Base-by-base conservation (phyloP, 2,888 invertebrate species). In the Tipula lateralis region DNA sequence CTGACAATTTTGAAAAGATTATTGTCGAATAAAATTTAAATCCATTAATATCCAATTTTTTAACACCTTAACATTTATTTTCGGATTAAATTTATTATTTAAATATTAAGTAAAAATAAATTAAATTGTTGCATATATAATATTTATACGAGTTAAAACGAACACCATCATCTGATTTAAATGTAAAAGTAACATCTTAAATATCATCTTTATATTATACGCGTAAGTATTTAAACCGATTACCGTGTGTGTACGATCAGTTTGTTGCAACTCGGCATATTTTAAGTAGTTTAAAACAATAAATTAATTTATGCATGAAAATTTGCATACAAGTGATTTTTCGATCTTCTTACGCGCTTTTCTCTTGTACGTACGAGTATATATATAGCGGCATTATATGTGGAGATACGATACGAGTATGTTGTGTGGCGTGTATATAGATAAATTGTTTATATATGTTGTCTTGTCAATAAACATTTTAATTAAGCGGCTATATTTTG, bases 201-300 rank as follows among this genome's bases (percentile, higher is more conserved):
- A 24, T 24, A 66, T 66, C n/a, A n/a, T 44, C 44, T 66, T 66
- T n/a, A n/a, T n/a, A n/a, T n/a, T n/a, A n/a, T n/a, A n/a, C n/a
- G n/a, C n/a, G n/a, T n/a, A n/a, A n/a, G n/a, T n/a, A n/a, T n/a
- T 66, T 66, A 66, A 66, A 66, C 66, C 66, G 66, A 66, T 66
- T 66, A 66, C 9, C 9, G 66, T 19, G 66, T n/a, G n/a, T 66
- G 44, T 50, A 50, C 12, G 44, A 50, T 50, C 44, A 16, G 4
- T 36, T 36, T 44, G n/a, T 44, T 66, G 9, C 9, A 66, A 66
- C 66, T 66, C 66, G 66, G 13, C 66, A 4, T 66, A 66, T 66
- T 66, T 66, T 66, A 66, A 66, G 66, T 66, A 66, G 66, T 66
- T 66, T 66, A 66, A 66, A 66, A 66, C 66, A 66, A 66, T 66